Conservation (phyloP, 2,797 vertebrate species). For the Agapornis canus region DNA sequence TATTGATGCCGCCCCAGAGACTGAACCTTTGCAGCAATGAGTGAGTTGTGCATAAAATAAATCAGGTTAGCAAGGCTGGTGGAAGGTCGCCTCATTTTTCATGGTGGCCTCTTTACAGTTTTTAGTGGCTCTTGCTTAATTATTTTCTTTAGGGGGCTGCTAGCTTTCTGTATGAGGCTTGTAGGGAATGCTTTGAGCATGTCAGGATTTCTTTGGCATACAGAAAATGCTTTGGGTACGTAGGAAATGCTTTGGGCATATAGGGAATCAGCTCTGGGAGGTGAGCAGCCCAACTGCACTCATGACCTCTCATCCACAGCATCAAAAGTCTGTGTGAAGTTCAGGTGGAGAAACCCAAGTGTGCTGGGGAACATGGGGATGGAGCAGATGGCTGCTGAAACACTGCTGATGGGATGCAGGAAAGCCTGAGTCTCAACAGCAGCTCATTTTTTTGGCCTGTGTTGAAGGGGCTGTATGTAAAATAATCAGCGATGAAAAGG, state of each 20-base stretch:
- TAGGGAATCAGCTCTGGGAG: background rate
- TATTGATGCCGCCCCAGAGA: background rate
- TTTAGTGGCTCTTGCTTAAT: background rate
- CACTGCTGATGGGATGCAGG: background rate
- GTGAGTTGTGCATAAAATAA: background rate
- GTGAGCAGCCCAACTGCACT: background rate
- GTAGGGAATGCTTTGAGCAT: background rate
- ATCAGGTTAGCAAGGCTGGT: background rate
- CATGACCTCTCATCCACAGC: background rate
- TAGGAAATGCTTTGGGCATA: too few species aligned
- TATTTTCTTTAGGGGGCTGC: background rate
- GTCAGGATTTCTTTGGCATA: accelerated
- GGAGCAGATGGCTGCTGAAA: background rate
- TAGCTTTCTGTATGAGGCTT: background rate
- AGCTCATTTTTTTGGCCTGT: background rate
- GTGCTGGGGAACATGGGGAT: background rate
- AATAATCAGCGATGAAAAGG: background rate
- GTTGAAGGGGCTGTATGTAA: background rate
- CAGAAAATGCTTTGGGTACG: background rate
- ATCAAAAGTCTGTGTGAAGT: accelerated
- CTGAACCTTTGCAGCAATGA: background rate
- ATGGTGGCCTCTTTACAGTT: background rate
- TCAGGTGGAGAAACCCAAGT: background rate
- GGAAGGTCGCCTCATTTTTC: background rate
- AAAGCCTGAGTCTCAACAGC: background rate